A percentile compares a stretch with the other conserved stretches of the same genome.
Evolutionary conservation across 2,113 vertebrate species (phyloP).

Genomic region (Australoheros scitulus): DNA sequence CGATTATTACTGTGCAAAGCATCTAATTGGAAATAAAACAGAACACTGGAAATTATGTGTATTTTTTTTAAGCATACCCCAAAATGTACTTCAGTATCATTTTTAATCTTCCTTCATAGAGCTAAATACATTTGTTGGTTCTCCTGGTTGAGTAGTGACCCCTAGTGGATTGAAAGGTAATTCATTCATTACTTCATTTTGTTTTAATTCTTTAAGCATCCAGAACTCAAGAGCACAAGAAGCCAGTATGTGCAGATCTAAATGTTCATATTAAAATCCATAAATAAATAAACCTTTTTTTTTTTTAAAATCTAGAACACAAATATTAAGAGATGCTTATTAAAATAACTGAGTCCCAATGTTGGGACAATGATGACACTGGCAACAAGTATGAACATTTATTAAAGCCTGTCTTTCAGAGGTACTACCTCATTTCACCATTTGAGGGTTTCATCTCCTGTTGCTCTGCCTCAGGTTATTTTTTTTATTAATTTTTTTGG

Average conservation of each 20-base stretch:
- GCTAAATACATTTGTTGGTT: conserved; percentile 2
- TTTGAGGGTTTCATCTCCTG: not conserved
- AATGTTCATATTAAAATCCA: not conserved
- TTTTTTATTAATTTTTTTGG: not conserved
- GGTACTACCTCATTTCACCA: not conserved
- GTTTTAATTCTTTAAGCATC: not conserved
- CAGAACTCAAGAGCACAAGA: not conserved
- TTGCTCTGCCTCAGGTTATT: not conserved
- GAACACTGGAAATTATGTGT: not conserved
- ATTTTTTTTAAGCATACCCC: not conserved
- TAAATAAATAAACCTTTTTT: not conserved
- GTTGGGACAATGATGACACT: not conserved
- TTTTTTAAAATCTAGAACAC: not conserved
- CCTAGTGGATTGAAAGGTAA: conserved; percentile 60
- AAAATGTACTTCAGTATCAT: not conserved
- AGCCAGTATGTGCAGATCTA: not conserved
- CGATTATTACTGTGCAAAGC: not conserved
- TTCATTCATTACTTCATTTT: not conserved
- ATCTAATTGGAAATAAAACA: not conserved
- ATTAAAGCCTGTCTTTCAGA: not conserved
- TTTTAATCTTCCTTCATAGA: conserved; percentile 13
- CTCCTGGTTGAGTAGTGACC: conserved; percentile 73
- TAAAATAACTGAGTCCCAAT: not conserved
- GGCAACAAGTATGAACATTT: not conserved
- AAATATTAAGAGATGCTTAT: not conserved